phyloP scores from a whole-genome alignment of 2,888 invertebrate species.

The Synergus japonicus region DNA sequence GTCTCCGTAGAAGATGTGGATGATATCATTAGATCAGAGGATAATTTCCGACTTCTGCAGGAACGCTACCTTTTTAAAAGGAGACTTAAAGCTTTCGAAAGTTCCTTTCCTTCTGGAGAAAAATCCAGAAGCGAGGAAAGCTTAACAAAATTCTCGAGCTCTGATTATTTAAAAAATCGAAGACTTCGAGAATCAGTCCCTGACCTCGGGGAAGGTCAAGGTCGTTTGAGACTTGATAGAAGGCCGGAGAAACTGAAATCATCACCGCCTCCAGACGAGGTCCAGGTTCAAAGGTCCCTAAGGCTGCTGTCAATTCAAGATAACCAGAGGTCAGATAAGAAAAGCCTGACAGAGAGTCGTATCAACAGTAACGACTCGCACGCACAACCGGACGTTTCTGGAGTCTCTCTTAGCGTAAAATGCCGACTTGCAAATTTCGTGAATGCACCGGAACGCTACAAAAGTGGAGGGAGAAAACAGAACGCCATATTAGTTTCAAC shows the following conservation, averaged over 20 bases:
- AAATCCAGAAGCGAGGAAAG: slow-evolving; percentile 48
- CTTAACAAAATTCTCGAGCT: background rate
- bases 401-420: slow-evolving; percentile 57
- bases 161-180: slow-evolving; percentile 45
- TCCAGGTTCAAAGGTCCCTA: slow-evolving; percentile 55
- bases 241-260: slow-evolving; percentile 58
- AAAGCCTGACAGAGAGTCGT: slow-evolving; percentile 45
- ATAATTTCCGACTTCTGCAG: slow-evolving; percentile 61
- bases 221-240: background rate
- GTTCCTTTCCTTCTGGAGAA: slow-evolving; percentile 14
- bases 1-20: slow-evolving; percentile 69
- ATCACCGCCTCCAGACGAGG: slow-evolving; percentile 65
- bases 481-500: slow-evolving; percentile 17
- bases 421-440: slow-evolving; percentile 65
- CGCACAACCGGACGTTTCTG: slow-evolving; percentile 44
- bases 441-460: slow-evolving; percentile 46
- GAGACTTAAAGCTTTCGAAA: slow-evolving; percentile 41
- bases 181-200: background rate
- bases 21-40: slow-evolving; percentile 67
- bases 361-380: slow-evolving; percentile 44
- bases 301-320: slow-evolving; percentile 47
- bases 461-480: slow-evolving; percentile 21
- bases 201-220: slow-evolving; percentile 30
- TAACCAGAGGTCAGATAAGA: slow-evolving; percentile 58
- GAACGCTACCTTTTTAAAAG: slow-evolving; percentile 52